Percentiles rank a stretch among this genome's conserved stretches.
Conservation (phyloP, 2,888 invertebrate genomes). For the Clusia tigrina region DNA sequence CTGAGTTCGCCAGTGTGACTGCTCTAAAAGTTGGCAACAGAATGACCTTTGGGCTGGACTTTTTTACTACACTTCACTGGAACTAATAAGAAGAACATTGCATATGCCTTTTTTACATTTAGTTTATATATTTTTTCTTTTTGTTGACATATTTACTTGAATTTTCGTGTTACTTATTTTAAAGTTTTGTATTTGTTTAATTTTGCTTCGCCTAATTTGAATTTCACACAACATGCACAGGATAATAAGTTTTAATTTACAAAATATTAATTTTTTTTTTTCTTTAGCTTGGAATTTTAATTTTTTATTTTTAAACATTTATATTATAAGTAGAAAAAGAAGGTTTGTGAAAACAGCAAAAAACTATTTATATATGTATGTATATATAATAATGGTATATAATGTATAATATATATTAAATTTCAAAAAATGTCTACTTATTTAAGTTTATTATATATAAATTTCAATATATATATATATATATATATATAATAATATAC, state of each 20-base stretch:
- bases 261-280: neutral
- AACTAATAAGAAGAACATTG: neutral
- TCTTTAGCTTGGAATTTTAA: neutral
- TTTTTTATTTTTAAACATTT: slow-evolving; percentile 31
- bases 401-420: slow-evolving; percentile 47
- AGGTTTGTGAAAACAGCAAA: slow-evolving; percentile 36
- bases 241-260: slow-evolving; percentile 16
- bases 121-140: slow-evolving; percentile 19
- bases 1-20: too few relatives aligned
- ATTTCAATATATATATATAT: too few relatives aligned
- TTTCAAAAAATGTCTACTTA: slow-evolving; percentile 48
- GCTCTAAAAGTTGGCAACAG: too few relatives aligned
- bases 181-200: slow-evolving; percentile 12
- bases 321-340: slow-evolving; percentile 42
- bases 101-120: neutral
- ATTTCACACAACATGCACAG: slow-evolving; percentile 44
- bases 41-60: too few relatives aligned
- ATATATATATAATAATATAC: too few relatives aligned
- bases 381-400: slow-evolving; percentile 39
- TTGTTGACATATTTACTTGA: neutral
- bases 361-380: slow-evolving; percentile 28
- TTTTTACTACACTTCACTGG: neutral
- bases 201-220: slow-evolving; percentile 27
- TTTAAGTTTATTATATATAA: slow-evolving; percentile 43
- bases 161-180: neutral